These are phyloP conservation scores for Bombus sibiricus DNA, from an alignment of 1,140 invertebrate genomes.

Conservation along the genomic window DNA sequence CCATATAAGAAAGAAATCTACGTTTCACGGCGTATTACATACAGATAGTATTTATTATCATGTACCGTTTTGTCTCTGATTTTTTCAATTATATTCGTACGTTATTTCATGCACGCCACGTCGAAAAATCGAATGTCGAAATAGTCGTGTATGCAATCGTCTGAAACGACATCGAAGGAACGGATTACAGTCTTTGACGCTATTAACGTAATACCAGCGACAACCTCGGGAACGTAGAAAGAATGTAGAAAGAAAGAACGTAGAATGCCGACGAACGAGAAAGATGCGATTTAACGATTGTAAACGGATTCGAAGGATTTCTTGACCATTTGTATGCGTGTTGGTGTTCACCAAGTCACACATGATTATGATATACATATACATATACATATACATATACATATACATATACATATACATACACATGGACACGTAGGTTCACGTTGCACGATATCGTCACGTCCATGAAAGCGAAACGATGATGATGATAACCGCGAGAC, in stretches of 20 bases:
- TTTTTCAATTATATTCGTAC: constrained; percentile 72
- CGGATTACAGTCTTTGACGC: constrained; percentile 44
- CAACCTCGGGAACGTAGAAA: constrained; percentile 73
- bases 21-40: constrained; percentile 70
- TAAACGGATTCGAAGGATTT: background rate
- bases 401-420: background rate
- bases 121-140: constrained; percentile 64
- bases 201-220: background rate
- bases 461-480: constrained; percentile 4
- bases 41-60: constrained; percentile 83
- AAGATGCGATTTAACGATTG: background rate
- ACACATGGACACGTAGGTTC: background rate
- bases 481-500: background rate
- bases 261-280: background rate
- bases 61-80: constrained; percentile 85
- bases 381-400: background rate
- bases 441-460: constrained; percentile 39
- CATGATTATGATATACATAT: background rate
- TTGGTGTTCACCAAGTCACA: background rate
- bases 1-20: constrained; percentile 26
- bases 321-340: constrained; percentile 33
- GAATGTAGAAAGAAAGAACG: no score
- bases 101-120: constrained; percentile 55
- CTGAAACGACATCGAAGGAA: constrained; percentile 15
- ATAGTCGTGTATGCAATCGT: constrained; percentile 76